Evolutionary conservation across 1,140 invertebrate genomes (phyloP).

Genomic region (Trichonephila inaurata): DNA sequence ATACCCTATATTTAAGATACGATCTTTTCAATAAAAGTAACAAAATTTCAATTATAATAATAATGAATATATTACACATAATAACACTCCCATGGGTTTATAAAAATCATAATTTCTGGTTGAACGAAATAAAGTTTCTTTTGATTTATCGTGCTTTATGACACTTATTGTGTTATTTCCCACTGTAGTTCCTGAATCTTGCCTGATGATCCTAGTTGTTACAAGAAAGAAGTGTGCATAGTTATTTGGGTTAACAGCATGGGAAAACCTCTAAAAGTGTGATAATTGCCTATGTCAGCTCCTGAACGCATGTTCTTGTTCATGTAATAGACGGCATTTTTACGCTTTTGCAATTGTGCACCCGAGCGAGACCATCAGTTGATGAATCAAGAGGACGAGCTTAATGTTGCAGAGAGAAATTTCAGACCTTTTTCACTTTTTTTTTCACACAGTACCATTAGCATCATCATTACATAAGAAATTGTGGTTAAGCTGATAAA

Average conservation of each 20-base stretch:
- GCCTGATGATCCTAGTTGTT: not conserved
- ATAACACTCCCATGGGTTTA: too few species aligned
- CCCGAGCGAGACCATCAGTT: constrained; percentile 9
- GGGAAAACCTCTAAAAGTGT: not conserved
- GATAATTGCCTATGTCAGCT: constrained; percentile 24
- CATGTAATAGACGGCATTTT: not conserved
- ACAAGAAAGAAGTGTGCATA: not conserved
- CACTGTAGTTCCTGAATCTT: not conserved
- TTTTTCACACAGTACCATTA: not conserved
- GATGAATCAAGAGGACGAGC: not conserved
- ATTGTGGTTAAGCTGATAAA: not conserved
- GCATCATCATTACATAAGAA: constrained; percentile 5
- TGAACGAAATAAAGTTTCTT: too few species aligned
- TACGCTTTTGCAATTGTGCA: not conserved
- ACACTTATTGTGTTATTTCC: not conserved
- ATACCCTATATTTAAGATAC: too few species aligned
- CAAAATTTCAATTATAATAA: too few species aligned
- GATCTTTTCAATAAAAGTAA: too few species aligned
- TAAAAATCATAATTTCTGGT: too few species aligned
- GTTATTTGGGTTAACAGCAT: constrained; percentile 43
- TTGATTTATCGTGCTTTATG: not conserved
- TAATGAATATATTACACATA: too few species aligned
- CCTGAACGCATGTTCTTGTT: not conserved
- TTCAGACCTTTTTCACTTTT: not conserved
- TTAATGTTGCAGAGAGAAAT: constrained; percentile 12